These are phyloP conservation scores for Chelonoidis abingdonii DNA, from an alignment of 2,113 vertebrate genomes.

Conservation along the genomic window DNA sequence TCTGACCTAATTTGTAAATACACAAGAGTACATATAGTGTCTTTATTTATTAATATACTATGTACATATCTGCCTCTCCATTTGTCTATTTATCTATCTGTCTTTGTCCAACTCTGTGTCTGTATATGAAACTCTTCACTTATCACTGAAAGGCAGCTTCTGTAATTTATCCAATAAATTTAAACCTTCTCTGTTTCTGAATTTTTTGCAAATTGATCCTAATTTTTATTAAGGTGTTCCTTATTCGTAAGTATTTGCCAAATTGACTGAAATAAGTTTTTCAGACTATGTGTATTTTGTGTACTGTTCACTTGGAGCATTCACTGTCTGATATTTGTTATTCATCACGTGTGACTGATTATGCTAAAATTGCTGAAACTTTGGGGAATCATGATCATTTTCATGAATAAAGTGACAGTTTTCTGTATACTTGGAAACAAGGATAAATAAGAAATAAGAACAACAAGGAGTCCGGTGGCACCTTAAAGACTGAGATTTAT, in stretches of 20 bases:
- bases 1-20: not conserved
- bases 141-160: constrained; percentile 40
- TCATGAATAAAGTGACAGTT: not conserved
- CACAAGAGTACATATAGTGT: not conserved
- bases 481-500: too few relatives aligned
- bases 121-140: not conserved
- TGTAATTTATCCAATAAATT: constrained; percentile 8
- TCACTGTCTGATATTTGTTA: not conserved
- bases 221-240: not conserved
- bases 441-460: not conserved
- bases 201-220: not conserved
- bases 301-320: not conserved
- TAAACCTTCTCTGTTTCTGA: not conserved
- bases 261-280: not conserved
- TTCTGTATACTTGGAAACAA: not conserved
- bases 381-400: not conserved
- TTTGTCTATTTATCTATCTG: not conserved
- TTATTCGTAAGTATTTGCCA: not conserved
- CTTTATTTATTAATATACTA: not conserved
- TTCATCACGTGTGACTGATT: not conserved
- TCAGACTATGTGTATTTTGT: not conserved
- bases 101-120: not conserved
- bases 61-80: not conserved
- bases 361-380: not conserved
- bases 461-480: too few relatives aligned